Percentiles rank a stretch among this genome's conserved stretches.
These are phyloP conservation scores for Muscicapa comitata DNA, from an alignment of 2,797 vertebrate species.

Conservation along the genomic window DNA sequence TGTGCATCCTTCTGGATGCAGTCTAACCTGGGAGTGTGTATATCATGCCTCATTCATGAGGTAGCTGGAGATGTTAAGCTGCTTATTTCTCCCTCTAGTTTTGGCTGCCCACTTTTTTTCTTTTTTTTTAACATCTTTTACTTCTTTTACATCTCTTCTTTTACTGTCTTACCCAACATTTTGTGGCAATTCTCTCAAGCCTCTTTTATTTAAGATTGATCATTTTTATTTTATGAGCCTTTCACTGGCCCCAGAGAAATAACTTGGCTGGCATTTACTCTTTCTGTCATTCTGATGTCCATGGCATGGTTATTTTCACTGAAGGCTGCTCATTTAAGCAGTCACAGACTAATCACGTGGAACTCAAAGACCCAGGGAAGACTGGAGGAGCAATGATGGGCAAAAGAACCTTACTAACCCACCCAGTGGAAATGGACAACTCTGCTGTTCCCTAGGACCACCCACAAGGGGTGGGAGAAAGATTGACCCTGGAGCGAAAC, in stretches of 20 bases:
- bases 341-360: not conserved
- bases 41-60: not conserved
- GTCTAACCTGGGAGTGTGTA: not conserved
- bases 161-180: not conserved
- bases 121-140: not conserved
- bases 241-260: not conserved
- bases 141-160: not conserved
- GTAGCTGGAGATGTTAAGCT: not conserved
- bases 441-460: not conserved
- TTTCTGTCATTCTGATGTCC: not conserved
- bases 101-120: not conserved
- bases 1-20: not conserved
- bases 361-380: not conserved
- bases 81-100: not conserved
- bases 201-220: not conserved
- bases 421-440: not conserved
- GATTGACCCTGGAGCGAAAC: not conserved
- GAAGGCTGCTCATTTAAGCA: not conserved
- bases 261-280: not conserved
- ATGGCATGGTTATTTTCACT: not conserved
- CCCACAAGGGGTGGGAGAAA: not conserved
- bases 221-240: not conserved
- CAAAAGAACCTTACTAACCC: not conserved
- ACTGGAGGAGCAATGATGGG: not conserved
- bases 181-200: not conserved